Base-by-base conservation (phyloP, 2,113 vertebrate genomes). In the Lycocorax pyrrhopterus region DNA sequence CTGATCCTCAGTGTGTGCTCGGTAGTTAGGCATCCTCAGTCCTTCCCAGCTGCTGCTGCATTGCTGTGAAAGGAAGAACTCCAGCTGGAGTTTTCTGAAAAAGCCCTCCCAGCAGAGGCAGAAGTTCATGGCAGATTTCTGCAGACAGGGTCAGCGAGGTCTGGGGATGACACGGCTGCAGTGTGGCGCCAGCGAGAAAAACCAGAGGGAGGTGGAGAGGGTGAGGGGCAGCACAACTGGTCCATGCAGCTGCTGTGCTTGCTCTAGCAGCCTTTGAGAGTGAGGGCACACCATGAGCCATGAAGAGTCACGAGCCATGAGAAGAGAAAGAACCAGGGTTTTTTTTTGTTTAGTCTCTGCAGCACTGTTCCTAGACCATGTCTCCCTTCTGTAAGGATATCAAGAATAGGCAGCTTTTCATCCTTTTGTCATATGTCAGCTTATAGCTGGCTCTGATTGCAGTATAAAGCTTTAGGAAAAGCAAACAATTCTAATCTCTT, bases 141-240 rank as follows among this genome's bases (percentile, higher is more conserved):
- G 37, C 41, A 46, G 62, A 4, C 9, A 47, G 32, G 7, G 7
- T 12, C 37, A n/a, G 9, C 0, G 1, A 35, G 27, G 25, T 43
- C 27, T 66, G 78, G 23, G 13, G 11, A 20, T 55, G 51, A 20
- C 18, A 12, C 4, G 2, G 16, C 26, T 68, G 39, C 35, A 22
- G 0, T 4, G 9, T 23, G 35, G 32, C 6, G 5, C 16, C 6
- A 1, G 39, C 26, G 35, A 33, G 10, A 25, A 56, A 55, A 37
- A 14, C 8, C 8, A 49, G 37, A 51, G 33, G 30, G 30, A 51
- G 35, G 27, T 18, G 63, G 21, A 22, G 25, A 51, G 15, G 10
- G 12, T 3, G 10, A 37, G 12, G 2, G 21, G 41, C n/a, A 44
- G n/a, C 32, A 15, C 0, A 1, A 12, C 17, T 22, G 12, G 16